Evolutionary conservation across 1,140 invertebrate species (phyloP), one percentile per base, ranked within the genome.

Genomic region (Aradophagus sp.): DNA sequence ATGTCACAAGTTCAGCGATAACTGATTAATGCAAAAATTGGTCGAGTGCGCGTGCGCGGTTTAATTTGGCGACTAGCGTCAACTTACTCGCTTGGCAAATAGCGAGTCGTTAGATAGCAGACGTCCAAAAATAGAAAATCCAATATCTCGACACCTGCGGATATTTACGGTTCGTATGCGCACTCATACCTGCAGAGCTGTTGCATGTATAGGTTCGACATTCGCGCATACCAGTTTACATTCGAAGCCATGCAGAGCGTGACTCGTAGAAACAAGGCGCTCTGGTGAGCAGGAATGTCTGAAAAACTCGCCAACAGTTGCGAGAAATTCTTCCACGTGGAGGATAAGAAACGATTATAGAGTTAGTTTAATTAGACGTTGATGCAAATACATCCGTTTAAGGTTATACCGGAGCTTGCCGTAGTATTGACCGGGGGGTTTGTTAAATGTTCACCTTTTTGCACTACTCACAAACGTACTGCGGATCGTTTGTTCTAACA

Each of bases 101-200:
- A 56, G 48, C 41, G 61, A 52, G 34, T 63, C 38, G 50, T 65
- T 65, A 53, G 61, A 74, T 68, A 74, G 61, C 52, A 53, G 48
- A 58, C 50, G 71, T 69, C 53, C 56, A 61, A 76, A 72, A 76
- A 76, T 76, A 76, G 74, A 73, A 73, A 76, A 76, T 73, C 65
- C 69, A 72, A 73, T 66, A 67, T 73, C 66, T 66, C 63, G 67
- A 71, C 71, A 76, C 74, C 74, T 76, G 71, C 56, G 71, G 66
- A 71, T 71, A 71, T 74, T 76, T 76, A 76, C 68, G 63, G 71
- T 68, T 67, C 62, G 61, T 67, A 63, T 53, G 69, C 62, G 38
- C 62, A 62, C 70, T 56, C 23, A 52, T 53, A 73, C 69, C 15
- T 14, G 13, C 26, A 13, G 14, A 32, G 36, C n/a, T 19, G 32